Base-by-base conservation (phyloP, 2,797 vertebrate species). In the Coluber constrictor region DNA sequence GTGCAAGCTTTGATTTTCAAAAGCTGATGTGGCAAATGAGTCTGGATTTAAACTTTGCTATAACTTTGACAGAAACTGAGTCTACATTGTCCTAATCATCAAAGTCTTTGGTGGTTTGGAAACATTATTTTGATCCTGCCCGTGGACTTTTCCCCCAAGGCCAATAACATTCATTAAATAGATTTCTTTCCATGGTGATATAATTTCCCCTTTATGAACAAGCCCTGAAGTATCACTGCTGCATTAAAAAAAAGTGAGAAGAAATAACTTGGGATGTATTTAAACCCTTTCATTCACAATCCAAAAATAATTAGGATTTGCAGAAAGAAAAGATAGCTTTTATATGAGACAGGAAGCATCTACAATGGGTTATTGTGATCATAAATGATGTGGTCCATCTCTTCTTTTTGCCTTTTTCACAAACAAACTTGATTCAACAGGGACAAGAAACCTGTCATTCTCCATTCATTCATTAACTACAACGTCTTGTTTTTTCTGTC, bases 201-300 rank as follows among this genome's bases (percentile, higher is more conserved):
- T 74, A 56, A 87, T 89, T 89, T 66, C 55, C 66, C 37, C 7
- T 88, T 93, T 93, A 74, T 88, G 86, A 88, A 93, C 55, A 56
- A 43, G 25, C 8, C 59, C 79, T 32, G 56, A 55, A 93, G 59
- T 54, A 90, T 86, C 60, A 66, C 20, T 60, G 61, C 90, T 90
- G 54, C 51, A 37, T 63, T 8, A 23, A 61, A 60, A 60, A 92
- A 4, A 55, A 92, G 79, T 83, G 60, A 51, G 92, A n/a, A 37
- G 16, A 93, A 95, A 55, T 89, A 83, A 93, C 92, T 93, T 92
- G 63, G 43, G 47, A 11, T 54, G 27, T 54, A 90, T 60, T 93
- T 51, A 92, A 74, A 43, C 9, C 29, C 55, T 59, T 88, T 43
- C 90, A 88, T 88, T 13, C 92, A 89, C 90, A 1, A 86, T 94